Percentiles rank a stretch among this genome's conserved stretches.
Conservation (phyloP, 2,888 invertebrate species). For the Xestia xanthographa region DNA sequence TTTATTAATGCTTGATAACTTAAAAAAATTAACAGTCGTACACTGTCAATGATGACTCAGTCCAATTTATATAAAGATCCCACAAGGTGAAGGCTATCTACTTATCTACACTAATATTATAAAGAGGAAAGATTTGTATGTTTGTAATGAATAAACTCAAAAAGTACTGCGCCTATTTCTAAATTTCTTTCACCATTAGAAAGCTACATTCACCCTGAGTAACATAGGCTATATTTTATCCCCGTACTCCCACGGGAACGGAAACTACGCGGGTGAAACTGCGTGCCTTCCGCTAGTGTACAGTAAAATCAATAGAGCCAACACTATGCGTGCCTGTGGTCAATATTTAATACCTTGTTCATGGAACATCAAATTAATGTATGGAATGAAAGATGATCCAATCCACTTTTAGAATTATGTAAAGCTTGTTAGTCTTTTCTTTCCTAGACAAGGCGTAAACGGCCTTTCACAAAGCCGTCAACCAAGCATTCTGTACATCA, state of each 20-base stretch:
- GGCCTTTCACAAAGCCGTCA: no score
- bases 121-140: no score
- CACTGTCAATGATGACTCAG: conserved; percentile 2
- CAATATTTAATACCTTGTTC: conserved; percentile 43
- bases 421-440: neutral
- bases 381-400: conserved; percentile 23
- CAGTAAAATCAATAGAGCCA: conserved; percentile 18
- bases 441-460: neutral
- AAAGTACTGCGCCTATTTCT: no score
- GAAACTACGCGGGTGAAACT: no score
- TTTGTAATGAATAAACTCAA: no score
- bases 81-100: neutral
- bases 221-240: no score
- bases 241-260: no score
- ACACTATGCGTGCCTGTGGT: conserved; percentile 45
- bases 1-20: neutral
- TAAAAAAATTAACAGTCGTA: neutral
- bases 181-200: no score
- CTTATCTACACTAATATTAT: no score
- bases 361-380: conserved; percentile 26
- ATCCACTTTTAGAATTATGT: conserved; percentile 25
- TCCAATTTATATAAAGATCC: neutral
- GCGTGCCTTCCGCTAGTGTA: no score
- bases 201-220: no score
- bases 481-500: no score